Base-by-base conservation (phyloP, 1,140 invertebrate species). In the Leptopilina clavipes region DNA sequence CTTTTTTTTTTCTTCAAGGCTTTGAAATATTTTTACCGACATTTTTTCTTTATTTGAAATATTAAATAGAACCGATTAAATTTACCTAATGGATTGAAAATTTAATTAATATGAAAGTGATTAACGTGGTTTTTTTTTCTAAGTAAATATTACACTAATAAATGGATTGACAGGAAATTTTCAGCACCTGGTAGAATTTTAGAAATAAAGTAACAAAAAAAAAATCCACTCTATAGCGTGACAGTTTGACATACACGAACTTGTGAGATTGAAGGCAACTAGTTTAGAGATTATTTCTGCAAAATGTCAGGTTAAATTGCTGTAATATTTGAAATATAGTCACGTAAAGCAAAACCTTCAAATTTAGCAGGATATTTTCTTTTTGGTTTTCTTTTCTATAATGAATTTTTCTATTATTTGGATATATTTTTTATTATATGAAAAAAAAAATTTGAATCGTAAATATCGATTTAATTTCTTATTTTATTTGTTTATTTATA, bases 231-330 rank as follows among this genome's bases (percentile, higher is more conserved):
- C 14, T 52, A 17, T 52, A 7, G 48, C 48, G 48, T 52, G 48
- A 52, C 48, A 52, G 48, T 52, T 52, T 52, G 48, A 52, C 48
- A 52, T 52, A 52, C 48, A 17, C 17, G 48, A 52, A 52, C 48
- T 52, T 52, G 48, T 52, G 48, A 52, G 48, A 52, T 52, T 52
- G 48, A 52, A 52, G 14, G 48, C 48, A 52, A 17, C 48, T 52
- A 52, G 48, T 52, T 45, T 45, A 14, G 44, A 45, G 44, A 45
- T 45, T 52, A 17, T 52, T 17, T 3, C 48, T 8, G 12, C 17
- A 52, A 52, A 17, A 52, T 52, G 14, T 17, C 48, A 52, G 12
- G 14, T 52, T 52, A 52, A 52, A 52, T 52, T 52, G 48, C 12
- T n/a, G 14, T 52, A 52, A 52, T 52, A 52, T 52, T 52, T 8